Percentiles rank a stretch among this genome's conserved stretches.
Evolutionary conservation across 2,888 invertebrate species (phyloP).

Genomic region (Nemurella pictetii): DNA sequence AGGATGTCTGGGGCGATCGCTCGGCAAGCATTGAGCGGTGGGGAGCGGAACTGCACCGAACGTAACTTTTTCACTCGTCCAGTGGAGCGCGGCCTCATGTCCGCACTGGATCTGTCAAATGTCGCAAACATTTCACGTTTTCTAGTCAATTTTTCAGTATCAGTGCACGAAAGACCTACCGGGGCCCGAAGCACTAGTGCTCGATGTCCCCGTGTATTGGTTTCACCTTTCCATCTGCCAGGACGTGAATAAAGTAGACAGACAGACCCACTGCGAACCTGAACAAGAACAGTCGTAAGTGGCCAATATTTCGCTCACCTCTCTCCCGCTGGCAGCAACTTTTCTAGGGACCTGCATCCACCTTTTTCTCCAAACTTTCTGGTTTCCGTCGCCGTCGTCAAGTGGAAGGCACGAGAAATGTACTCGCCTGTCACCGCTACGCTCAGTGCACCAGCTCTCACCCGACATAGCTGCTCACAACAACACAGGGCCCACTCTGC

Average conservation of each 20-base stretch:
- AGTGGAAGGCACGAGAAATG: neutral
- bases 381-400: neutral
- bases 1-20: neutral
- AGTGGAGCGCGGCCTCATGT: neutral
- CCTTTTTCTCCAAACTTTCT: neutral
- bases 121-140: neutral
- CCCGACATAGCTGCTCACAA: neutral
- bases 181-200: neutral
- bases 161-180: neutral
- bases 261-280: neutral
- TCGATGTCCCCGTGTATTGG: neutral
- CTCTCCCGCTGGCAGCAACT: neutral
- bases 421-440: neutral
- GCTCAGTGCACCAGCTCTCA: neutral
- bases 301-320: neutral
- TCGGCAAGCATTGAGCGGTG: neutral
- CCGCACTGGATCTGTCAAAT: neutral
- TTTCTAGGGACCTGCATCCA: neutral
- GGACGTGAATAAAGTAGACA: neutral
- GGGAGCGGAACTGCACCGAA: neutral
- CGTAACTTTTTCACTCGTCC: neutral
- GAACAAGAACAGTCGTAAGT: neutral
- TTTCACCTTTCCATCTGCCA: neutral
- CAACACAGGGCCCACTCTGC: neutral
- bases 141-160: neutral